Evolutionary conservation across 2,888 invertebrate genomes (phyloP).

Genomic region (Hirtodrosophila alboralis): DNA sequence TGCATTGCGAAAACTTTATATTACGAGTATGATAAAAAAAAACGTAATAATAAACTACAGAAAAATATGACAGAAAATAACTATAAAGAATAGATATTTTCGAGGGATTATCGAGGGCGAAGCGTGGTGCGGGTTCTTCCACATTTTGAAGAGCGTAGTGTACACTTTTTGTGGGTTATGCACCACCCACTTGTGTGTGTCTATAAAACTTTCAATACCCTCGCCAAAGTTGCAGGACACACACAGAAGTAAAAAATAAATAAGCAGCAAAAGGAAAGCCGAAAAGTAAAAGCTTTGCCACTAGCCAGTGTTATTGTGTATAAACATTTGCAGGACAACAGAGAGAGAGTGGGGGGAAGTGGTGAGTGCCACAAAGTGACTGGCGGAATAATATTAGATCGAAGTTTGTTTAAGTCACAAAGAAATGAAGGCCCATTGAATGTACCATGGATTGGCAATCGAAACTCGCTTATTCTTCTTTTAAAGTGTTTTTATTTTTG

Average conservation of each 20-base stretch:
- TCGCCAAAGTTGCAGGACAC: constrained; percentile 34
- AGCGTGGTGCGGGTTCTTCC: not conserved
- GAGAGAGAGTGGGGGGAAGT: not conserved
- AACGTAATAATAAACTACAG: too few relatives aligned
- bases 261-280: constrained; percentile 65
- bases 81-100: not conserved
- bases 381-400: constrained; percentile 62
- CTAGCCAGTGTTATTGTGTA: constrained; percentile 71
- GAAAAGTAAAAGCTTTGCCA: constrained; percentile 74
- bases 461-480: constrained; percentile 48
- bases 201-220: constrained; percentile 17
- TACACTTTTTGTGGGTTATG: not conserved
- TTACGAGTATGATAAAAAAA: too few relatives aligned
- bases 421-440: constrained; percentile 50
- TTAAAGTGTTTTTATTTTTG: constrained; percentile 47
- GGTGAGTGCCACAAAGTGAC: constrained; percentile 49
- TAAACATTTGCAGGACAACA: constrained; percentile 58
- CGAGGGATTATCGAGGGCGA: not conserved
- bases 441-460: constrained; percentile 46
- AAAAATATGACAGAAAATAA: not conserved
- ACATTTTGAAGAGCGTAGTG: not conserved
- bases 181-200: too few relatives aligned
- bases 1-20: too few relatives aligned
- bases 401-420: constrained; percentile 61
- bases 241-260: constrained; percentile 56